Evolutionary conservation across 2,888 invertebrate species (phyloP).

Genomic region (Aricia artaxerxes): DNA sequence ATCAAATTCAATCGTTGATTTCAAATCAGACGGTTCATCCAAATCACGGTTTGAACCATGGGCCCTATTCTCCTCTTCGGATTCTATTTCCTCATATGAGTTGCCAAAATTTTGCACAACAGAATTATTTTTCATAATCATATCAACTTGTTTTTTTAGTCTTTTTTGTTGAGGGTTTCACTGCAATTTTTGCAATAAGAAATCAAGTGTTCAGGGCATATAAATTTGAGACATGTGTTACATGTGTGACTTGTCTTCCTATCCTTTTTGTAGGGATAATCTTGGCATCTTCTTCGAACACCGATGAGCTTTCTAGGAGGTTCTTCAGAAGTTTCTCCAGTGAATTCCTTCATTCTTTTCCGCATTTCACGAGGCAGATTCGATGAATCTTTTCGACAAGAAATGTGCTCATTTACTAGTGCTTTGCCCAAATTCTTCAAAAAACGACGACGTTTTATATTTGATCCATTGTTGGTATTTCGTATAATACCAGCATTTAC

Average conservation of each 20-base stretch:
- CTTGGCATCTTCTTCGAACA: background rate
- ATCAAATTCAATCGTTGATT: too few species aligned
- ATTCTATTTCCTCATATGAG: too few species aligned
- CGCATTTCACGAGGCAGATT: background rate
- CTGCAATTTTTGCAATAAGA: background rate
- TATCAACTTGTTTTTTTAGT: background rate
- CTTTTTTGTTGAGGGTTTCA: background rate
- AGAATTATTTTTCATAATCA: too few species aligned
- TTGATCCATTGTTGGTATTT: background rate
- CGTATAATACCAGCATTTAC: constrained; percentile 13
- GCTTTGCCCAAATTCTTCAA: background rate
- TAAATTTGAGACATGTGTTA: too few species aligned
- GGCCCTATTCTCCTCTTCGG: too few species aligned
- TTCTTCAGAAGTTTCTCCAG: background rate
- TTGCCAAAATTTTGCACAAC: too few species aligned
- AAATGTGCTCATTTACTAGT: background rate
- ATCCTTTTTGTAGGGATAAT: background rate
- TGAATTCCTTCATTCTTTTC: background rate
- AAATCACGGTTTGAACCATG: too few species aligned
- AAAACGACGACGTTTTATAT: background rate
- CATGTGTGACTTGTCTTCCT: background rate
- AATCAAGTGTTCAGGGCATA: background rate
- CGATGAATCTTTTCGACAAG: background rate
- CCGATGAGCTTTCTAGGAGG: background rate
- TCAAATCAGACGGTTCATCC: too few species aligned